Conservation (phyloP, 2,888 invertebrate species). For the Hyposoter dolosus region DNA sequence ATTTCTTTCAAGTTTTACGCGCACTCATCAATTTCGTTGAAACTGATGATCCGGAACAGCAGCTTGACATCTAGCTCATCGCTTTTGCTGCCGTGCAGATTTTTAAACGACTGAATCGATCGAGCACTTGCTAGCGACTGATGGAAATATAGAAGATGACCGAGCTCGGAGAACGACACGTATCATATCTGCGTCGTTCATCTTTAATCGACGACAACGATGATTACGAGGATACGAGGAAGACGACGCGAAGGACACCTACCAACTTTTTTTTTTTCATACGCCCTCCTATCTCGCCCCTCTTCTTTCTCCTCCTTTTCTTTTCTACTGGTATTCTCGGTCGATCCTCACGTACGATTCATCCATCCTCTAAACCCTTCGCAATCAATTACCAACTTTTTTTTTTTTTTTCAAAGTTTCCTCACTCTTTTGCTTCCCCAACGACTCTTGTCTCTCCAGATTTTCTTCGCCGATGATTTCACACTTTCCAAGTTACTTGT, state of each 20-base stretch:
- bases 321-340: neutral
- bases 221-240: constrained; percentile 20
- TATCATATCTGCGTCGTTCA: constrained; percentile 57
- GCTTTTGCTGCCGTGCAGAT: neutral
- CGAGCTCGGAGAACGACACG: constrained; percentile 35
- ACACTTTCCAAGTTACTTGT: neutral
- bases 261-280: constrained; percentile 29
- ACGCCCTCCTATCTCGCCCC: neutral
- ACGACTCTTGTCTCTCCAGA: neutral
- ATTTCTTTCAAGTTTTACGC: neutral
- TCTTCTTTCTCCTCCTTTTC: neutral
- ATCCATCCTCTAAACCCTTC: neutral
- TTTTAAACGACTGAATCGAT: neutral
- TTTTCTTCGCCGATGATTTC: neutral
- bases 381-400: constrained; percentile 1
- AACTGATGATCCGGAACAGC: neutral
- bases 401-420: too few species aligned
- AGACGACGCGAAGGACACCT: constrained; percentile 37
- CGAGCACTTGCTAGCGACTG: constrained; percentile 11
- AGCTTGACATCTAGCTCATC: neutral
- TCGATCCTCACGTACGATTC: constrained; percentile 17
- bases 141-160: constrained; percentile 47
- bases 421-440: neutral
- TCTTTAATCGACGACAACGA: constrained; percentile 48
- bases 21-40: neutral